phyloP scores from a whole-genome alignment of 2,113 vertebrate species.

The Vombatus ursinus region DNA sequence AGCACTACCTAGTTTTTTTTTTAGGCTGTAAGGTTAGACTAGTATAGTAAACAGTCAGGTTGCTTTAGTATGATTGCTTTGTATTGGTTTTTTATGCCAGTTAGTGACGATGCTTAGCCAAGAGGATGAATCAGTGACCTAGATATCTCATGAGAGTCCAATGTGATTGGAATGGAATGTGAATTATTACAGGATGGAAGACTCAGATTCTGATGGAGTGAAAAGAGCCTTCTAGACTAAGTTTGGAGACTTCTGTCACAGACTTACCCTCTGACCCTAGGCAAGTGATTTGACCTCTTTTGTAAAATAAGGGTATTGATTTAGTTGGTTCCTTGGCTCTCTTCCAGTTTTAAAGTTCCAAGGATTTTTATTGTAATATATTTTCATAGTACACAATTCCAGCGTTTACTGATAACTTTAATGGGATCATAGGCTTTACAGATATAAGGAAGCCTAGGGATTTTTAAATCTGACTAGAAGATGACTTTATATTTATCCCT shows the following conservation, averaged over 20 bases:
- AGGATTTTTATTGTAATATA: background rate
- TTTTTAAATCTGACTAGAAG: background rate
- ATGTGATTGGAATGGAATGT: background rate
- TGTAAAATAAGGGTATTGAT: constrained; percentile 18
- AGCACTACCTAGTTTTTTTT: background rate
- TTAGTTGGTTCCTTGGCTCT: background rate
- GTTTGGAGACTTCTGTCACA: background rate
- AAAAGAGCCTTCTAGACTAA: background rate
- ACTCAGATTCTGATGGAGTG: background rate
- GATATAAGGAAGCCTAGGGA: background rate
- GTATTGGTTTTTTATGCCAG: constrained; percentile 1
- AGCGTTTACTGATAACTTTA: constrained; percentile 14
- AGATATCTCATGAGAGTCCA: background rate
- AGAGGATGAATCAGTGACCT: background rate
- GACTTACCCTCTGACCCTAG: background rate
- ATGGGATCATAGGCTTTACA: background rate
- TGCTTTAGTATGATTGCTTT: background rate
- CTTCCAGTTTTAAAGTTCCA: background rate
- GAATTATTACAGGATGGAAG: constrained; percentile 4
- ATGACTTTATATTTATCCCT: background rate
- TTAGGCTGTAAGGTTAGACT: background rate
- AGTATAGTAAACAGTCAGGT: background rate
- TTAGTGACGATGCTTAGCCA: constrained; percentile 1
- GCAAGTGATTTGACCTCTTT: background rate
- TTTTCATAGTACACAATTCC: background rate